A percentile compares a stretch with the other conserved stretches of the same genome.
Conservation (phyloP, 2,113 vertebrate genomes). For the Chrysochloris asiatica region DNA sequence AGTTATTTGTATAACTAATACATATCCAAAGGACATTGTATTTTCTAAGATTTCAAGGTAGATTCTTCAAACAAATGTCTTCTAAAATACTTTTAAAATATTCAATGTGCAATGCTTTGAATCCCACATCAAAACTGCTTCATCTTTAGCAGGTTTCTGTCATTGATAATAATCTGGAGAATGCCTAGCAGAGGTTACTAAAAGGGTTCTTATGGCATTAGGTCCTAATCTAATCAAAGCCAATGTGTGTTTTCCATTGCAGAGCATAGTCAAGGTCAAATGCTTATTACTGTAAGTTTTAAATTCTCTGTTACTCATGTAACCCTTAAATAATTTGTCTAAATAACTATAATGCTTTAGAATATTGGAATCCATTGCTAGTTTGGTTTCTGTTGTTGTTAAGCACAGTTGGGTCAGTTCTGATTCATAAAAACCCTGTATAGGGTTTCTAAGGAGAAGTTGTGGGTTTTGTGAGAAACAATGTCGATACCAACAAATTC, state of each 20-base stretch:
- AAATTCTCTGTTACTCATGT: conserved; percentile 24
- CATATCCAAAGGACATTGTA: neutral
- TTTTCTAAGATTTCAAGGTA: neutral
- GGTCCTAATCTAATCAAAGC: neutral
- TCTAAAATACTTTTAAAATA: neutral
- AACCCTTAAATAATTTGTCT: neutral
- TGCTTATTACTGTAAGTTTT: conserved; percentile 34
- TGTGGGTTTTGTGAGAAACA: no score
- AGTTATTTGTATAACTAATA: neutral
- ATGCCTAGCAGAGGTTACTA: neutral
- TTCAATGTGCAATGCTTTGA: neutral
- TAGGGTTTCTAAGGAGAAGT: no score
- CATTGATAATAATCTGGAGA: neutral
- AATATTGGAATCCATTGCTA: neutral
- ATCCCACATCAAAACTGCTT: neutral
- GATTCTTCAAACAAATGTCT: neutral
- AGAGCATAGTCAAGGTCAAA: conserved; percentile 15
- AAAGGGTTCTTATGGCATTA: neutral
- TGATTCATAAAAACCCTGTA: no score
- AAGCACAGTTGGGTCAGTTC: no score
- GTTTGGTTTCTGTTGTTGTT: neutral
- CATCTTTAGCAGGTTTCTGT: neutral
- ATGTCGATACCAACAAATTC: no score
- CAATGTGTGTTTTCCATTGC: neutral
- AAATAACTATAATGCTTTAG: neutral